Base-by-base conservation (phyloP, 1,140 invertebrate species). In the Brachionus koreanus region DNA sequence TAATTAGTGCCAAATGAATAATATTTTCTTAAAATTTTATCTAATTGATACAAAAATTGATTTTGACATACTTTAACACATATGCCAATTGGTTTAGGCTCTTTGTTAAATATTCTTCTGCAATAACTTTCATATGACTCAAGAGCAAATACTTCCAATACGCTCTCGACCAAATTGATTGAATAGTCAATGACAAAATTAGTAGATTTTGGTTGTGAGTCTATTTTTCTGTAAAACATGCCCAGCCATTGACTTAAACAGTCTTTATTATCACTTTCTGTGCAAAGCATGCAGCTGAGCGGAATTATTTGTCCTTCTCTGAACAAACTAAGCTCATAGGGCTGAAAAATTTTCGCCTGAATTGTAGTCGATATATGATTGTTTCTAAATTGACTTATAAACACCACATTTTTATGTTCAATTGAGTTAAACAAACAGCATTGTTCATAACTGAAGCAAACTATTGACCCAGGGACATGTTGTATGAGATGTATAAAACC, bases 401-500 rank as follows among this genome's bases (percentile, higher is more conserved):
- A 19, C 12, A 69, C 3, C 3, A 42, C 2, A 7, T 37, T 6
- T n/a, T 69, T 39, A 7, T 46, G 7, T 1, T 35, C 37, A 7
- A 12, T 6, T 61, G 74, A 61, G 25, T 33, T 42, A 35, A 61
- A 79, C 12, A 79, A 19, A 10, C 37, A 9, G 13, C n/a, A 37
- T 61, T 79, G 76, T 39, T 57, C 61, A 16, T 79, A 52, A 33
- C 57, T 65, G 29, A 79, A 79, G 39, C 76, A 79, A 42, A 79
- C 37, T 61, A 79, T 79, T 42, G 49, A 79, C 9, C 76, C 76
- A 2, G 76, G 76, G 2, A 61, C 29, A 16, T 79, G 49, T 29
- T 79, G 76, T 19, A 79, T 79, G 6, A 79, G 12, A n/a, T 79
- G 76, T 16, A 79, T 79, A 25, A 39, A 79, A 16, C 76, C 76